Percentiles rank a stretch among this genome's conserved stretches.
These are phyloP conservation scores for Philopotamus ludificatus DNA, from an alignment of 1,140 invertebrate species.

Conservation along the genomic window DNA sequence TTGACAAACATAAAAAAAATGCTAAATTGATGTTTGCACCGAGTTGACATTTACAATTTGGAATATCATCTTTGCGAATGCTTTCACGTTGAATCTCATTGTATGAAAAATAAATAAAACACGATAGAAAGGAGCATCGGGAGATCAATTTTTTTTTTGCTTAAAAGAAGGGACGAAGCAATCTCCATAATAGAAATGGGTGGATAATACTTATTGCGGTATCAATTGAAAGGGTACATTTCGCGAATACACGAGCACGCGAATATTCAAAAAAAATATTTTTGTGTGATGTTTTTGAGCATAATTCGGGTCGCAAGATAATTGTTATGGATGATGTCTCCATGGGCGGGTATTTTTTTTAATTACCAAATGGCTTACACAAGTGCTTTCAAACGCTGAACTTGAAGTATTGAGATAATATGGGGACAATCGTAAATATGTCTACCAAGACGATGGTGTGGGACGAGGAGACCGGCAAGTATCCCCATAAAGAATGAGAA, in stretches of 20 bases:
- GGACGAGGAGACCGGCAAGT: not conserved
- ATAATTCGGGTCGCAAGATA: not conserved
- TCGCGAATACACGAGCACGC: not conserved
- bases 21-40: not conserved
- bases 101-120: too few species aligned
- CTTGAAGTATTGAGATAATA: conserved; percentile 26
- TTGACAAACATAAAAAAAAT: not conserved
- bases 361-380: conserved; percentile 24
- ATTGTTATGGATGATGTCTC: not conserved
- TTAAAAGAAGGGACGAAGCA: conserved; percentile 29
- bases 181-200: conserved; percentile 37
- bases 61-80: conserved; percentile 8
- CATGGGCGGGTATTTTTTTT: conserved; percentile 1
- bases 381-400: conserved; percentile 1
- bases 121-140: not conserved
- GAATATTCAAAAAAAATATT: not conserved
- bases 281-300: not conserved
- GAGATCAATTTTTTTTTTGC: conserved; percentile 25
- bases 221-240: conserved; percentile 32
- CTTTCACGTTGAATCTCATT: not conserved
- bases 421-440: conserved; percentile 27
- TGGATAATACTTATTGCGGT: conserved; percentile 33
- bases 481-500: conserved; percentile 16
- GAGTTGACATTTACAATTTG: conserved; percentile 14
- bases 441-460: conserved; percentile 12